phyloP scores from a whole-genome alignment of 1,140 invertebrate genomes.

The Idris sp. region DNA sequence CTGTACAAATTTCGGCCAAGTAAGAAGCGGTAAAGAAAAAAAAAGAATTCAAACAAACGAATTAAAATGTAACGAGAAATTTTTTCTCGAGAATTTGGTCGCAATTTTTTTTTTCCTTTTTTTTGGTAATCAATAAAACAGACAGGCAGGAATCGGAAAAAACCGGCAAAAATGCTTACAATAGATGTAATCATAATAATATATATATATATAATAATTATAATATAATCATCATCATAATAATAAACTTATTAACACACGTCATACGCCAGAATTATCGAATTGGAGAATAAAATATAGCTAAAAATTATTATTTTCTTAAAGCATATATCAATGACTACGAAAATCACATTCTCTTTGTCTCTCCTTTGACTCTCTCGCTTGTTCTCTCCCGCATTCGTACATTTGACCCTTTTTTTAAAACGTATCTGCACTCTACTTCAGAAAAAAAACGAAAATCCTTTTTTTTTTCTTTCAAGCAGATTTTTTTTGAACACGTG shows the following conservation, averaged over 20 bases:
- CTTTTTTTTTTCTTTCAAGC: too few species aligned
- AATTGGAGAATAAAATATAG: slow-evolving; percentile 50
- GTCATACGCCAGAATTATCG: slow-evolving; percentile 33
- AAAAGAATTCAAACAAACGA: slow-evolving; percentile 10
- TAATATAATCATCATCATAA: slow-evolving; percentile 28
- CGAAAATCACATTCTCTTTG: slow-evolving; percentile 62
- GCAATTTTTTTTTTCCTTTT: too few species aligned
- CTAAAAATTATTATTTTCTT: slow-evolving; percentile 61
- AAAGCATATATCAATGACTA: slow-evolving; percentile 58
- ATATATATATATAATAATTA: slow-evolving; percentile 27
- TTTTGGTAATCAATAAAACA: too few species aligned
- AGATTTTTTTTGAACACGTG: slow-evolving; percentile 48
- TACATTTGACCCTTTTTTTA: slow-evolving; percentile 4
- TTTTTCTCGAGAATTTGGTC: slow-evolving; percentile 13
- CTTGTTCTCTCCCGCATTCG: slow-evolving; percentile 5
- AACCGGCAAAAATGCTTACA: slow-evolving; percentile 43
- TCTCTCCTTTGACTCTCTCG: slow-evolving; percentile 44
- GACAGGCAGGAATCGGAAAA: slow-evolving; percentile 30
- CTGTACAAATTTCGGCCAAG: slow-evolving; percentile 43
- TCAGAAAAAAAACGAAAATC: too few species aligned
- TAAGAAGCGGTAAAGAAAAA: slow-evolving; percentile 22
- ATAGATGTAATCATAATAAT: slow-evolving; percentile 30
- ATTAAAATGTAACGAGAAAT: slow-evolving; percentile 4
- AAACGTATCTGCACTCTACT: slow-evolving; percentile 5
- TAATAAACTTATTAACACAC: slow-evolving; percentile 46